Base-by-base conservation (phyloP, 1,140 invertebrate species). In the Habropoda laboriosa region DNA sequence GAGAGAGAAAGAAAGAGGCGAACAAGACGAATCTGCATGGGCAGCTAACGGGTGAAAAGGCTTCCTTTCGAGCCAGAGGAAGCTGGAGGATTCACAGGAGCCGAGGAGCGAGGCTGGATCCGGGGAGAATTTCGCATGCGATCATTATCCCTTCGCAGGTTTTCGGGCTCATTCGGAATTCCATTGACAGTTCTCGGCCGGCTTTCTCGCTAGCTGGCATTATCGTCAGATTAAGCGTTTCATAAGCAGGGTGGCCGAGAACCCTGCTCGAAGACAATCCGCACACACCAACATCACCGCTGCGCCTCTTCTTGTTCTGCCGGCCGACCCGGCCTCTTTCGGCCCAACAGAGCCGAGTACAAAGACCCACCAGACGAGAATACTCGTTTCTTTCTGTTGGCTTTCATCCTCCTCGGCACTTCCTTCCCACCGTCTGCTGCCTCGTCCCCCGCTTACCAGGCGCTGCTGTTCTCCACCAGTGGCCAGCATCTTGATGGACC, bases 331-430 rank as follows among this genome's bases (percentile, higher is more conserved):
- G 5, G 7, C 32, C 42, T 71, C 75, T 60, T 63, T 77, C 42
- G 64, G 45, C 24, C 58, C 67, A 55, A 82, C 72, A 61, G 57
- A 35, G 30, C 16, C 18, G 64, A 79, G 85, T 86, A 85, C 85
- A 86, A 86, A 86, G 85, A 86, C 85, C 85, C 73, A 82, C 85
- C 83, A 86, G 85, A 83, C 83, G 84, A 70, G 85, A 86, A 82
- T 83, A 86, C 85, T 83, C 80, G 80, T 86, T 86, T 86, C 85
- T 86, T 86, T 86, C 85, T 86, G 80, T 82, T 83, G 83, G 80
- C 85, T 86, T 86, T 86, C 72, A 86, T 86, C 85, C 83, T 86
- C 76, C 80, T 79, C 76, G 83, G 80, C 85, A 83, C 85, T 86
- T 86, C 78, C 85, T 82, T 85, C 83, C 82, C 83, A 85, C 82